Base-by-base conservation (phyloP, 2,888 invertebrate species). In the Pseudolycoriella hygida region DNA sequence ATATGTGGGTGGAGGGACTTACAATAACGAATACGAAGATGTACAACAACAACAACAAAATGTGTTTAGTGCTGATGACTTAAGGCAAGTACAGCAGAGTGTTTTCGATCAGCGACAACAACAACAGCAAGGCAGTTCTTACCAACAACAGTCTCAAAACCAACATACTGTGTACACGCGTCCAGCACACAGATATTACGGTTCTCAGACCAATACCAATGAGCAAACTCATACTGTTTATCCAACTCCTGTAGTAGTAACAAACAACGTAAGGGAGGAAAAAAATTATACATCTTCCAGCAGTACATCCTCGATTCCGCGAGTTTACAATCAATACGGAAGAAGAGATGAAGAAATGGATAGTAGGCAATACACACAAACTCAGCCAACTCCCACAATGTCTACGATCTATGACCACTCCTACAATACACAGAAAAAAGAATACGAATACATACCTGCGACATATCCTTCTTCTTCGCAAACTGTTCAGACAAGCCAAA, bases 81-180 rank as follows among this genome's bases (percentile, higher is more conserved):
- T 42, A 3, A 19, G 20, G 17, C 42, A 42, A 31, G 14, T 15
- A 31, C 42, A 41, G 20, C 41, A 42, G 31, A 17, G 15, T 31
- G 30, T 42, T 10, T 19, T 31, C n/a, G 20, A 41, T 14, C 44
- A 37, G 11, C 44, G 17, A 37, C 44, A 47, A 37, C 42, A 39
- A 15, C 46, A 34, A 40, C 40, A 42, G 15, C 45, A 45, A 42
- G 17, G 40, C 30, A 32, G 11, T 32, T 38, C 20, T 25, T 39
- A 39, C 11, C 42, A 43, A 42, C 42, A 42, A 19, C 42, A 42
- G 30, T 19, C 32, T 34, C 45, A 45, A 45, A 25, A 17, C 3
- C 41, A 40, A 34, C 34, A 40, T 17, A 44, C 10, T 12, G 39
- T n/a, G 17, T 14, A 34, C 15, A 34, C 34, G 5, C n/a, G 12